A percentile compares a stretch with the other conserved stretches of the same genome.
Conservation (phyloP, 2,797 vertebrate genomes). For the Psittacula echo region DNA sequence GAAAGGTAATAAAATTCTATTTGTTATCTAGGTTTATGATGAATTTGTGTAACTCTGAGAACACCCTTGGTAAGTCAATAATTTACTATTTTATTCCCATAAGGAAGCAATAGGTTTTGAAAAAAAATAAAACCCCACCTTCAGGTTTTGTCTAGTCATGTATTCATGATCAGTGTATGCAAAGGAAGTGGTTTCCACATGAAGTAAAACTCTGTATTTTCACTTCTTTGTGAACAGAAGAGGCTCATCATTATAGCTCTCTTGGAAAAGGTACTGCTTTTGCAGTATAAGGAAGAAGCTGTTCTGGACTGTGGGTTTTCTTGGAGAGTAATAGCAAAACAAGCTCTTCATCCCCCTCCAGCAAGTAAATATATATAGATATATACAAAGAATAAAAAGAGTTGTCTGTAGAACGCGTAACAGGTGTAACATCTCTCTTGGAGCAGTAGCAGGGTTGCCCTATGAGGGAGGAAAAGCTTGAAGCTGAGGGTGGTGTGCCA, state of each 20-base stretch:
- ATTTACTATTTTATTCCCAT: slow-evolving; percentile 15
- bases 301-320: not conserved
- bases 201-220: not conserved
- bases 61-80: slow-evolving; percentile 4
- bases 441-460: not conserved
- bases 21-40: not conserved
- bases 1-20: not conserved
- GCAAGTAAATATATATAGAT: not conserved
- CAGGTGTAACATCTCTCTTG: not conserved
- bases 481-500: not conserved
- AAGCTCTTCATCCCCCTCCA: not conserved
- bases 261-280: not conserved
- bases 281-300: not conserved
- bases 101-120: not conserved
- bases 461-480: accelerated
- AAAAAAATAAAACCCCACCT: not conserved
- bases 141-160: not conserved
- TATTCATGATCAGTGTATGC: not conserved
- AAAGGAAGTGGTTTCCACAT: not conserved
- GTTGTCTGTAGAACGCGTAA: not conserved
- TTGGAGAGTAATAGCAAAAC: not conserved
- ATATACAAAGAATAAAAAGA: not conserved
- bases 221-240: not conserved
- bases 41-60: slow-evolving; percentile 2
- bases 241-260: not conserved